Evolutionary conservation across 2,888 invertebrate genomes (phyloP).

Genomic region (Panopea generosa): DNA sequence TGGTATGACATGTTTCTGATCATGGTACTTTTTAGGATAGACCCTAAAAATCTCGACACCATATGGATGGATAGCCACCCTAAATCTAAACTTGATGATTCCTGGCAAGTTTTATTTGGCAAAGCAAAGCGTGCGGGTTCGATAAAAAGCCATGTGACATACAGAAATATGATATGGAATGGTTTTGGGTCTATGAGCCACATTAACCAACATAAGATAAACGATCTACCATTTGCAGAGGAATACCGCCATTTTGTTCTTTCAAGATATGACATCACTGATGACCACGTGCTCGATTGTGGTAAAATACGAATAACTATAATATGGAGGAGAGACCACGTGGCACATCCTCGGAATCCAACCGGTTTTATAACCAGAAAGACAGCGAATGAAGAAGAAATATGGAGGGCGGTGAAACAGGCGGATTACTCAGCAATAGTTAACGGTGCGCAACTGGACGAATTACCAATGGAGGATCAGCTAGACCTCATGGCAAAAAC

Average conservation of each 20-base stretch:
- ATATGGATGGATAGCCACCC: constrained; percentile 82
- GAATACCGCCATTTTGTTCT: constrained; percentile 82
- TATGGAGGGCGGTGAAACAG: constrained; percentile 68
- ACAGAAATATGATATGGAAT: constrained; percentile 78
- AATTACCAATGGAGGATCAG: constrained; percentile 79
- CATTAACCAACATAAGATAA: constrained; percentile 73
- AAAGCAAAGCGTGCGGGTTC: constrained; percentile 70
- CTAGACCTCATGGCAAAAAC: constrained; percentile 75
- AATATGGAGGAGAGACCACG: constrained; percentile 83
- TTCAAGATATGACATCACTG: constrained; percentile 57
- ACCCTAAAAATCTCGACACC: constrained; percentile 74
- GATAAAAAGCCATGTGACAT: constrained; percentile 67
- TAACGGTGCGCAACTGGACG: constrained; percentile 79
- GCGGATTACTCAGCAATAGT: constrained; percentile 69
- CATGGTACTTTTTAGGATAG: constrained; percentile 69
- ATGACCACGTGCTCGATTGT: constrained; percentile 72
- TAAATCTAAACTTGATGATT: constrained; percentile 75
- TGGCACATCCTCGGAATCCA: constrained; percentile 84
- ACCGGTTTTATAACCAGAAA: constrained; percentile 79
- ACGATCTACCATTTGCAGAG: constrained; percentile 73
- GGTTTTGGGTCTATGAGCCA: constrained; percentile 81
- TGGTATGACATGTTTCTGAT: constrained; percentile 80
- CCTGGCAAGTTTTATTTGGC: constrained; percentile 81
- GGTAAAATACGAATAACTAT: constrained; percentile 74
- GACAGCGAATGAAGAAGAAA: constrained; percentile 82